These are phyloP conservation scores for Lepeophtheirus salmonis DNA, from an alignment of 1,140 invertebrate species.

Conservation along the genomic window DNA sequence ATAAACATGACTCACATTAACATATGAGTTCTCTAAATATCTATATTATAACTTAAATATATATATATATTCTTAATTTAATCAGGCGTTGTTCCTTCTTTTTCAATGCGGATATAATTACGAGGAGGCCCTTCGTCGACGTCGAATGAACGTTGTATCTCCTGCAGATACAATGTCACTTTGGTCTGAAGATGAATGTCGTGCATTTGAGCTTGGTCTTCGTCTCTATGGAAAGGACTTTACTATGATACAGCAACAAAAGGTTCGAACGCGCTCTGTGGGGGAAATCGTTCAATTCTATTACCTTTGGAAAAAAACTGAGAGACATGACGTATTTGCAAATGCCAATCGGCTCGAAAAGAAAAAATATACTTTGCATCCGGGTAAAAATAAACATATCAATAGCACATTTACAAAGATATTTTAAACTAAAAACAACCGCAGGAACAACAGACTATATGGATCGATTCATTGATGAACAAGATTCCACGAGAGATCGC, in stretches of 20 bases:
- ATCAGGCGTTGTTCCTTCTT: conserved; percentile 65
- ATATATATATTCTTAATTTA: conserved; percentile 3
- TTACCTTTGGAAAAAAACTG: conserved; percentile 97
- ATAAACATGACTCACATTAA: too few species aligned
- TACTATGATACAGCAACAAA: conserved; percentile 77
- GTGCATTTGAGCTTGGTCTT: conserved; percentile 85
- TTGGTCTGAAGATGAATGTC: conserved; percentile 94
- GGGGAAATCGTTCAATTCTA: conserved; percentile 94
- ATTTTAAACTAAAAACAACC: too few species aligned
- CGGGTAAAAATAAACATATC: conserved; percentile 38
- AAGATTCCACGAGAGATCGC: conserved; percentile 5
- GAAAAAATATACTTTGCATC: conserved; percentile 66
- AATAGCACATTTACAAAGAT: conserved; percentile 22
- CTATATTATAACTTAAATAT: too few species aligned
- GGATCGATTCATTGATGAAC: conserved; percentile 18
- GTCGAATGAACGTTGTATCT: conserved; percentile 56
- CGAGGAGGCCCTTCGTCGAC: conserved; percentile 62
- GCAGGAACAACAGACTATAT: conserved; percentile 18
- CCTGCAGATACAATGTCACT: conserved; percentile 54
- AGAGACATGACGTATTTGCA: conserved; percentile 78
- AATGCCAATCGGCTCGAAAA: conserved; percentile 63
- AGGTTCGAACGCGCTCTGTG: conserved; percentile 79
- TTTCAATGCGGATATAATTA: conserved; percentile 84
- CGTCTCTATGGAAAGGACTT: conserved; percentile 88
- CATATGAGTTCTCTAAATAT: too few species aligned